Conservation (phyloP, 2,797 vertebrate genomes). For the Oophaga sylvatica region DNA sequence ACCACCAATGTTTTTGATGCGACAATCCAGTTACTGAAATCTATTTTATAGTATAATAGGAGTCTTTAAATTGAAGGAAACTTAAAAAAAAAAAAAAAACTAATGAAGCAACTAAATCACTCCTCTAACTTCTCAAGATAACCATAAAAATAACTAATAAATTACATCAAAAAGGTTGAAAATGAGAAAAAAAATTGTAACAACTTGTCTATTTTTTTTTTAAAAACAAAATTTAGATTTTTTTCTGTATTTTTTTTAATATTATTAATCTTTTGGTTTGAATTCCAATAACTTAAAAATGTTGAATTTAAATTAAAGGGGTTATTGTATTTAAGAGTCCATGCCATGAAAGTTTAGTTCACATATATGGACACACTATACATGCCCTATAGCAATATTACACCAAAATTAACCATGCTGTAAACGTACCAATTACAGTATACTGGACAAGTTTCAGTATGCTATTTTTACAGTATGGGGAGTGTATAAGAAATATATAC, state of each 20-base stretch:
- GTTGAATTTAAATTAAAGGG: neutral
- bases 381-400: neutral
- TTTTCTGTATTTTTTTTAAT: neutral
- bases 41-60: neutral
- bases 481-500: neutral
- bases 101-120: neutral
- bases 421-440: neutral
- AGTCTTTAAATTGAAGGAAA: neutral
- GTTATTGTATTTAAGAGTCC: neutral
- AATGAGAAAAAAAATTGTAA: neutral
- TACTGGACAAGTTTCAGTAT: conserved; percentile 13
- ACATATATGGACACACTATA: neutral
- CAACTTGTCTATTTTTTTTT: neutral
- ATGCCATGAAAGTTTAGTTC: conserved; percentile 7
- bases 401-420: neutral
- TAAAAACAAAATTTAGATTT: neutral
- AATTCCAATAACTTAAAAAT: neutral
- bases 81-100: neutral
- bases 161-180: neutral
- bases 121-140: neutral
- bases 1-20: neutral
- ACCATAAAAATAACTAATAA: neutral
- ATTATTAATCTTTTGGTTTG: neutral
- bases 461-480: neutral
- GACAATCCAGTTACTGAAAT: neutral